Conservation (phyloP, 2,888 invertebrate species). For the Epinotia brunnichana region DNA sequence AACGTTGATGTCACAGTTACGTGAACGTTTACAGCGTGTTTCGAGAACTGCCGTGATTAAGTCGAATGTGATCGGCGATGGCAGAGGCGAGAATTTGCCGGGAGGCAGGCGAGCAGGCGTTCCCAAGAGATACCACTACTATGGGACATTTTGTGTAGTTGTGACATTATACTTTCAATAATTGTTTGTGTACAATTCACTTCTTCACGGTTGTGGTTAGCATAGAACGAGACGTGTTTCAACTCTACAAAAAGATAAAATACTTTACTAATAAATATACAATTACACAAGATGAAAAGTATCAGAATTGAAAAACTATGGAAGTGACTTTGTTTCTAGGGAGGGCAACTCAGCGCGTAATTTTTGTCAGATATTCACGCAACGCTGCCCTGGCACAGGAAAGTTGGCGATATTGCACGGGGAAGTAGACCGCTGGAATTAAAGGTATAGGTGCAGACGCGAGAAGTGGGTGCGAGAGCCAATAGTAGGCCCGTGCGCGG, state of each 20-base stretch:
- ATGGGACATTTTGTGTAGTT: constrained; percentile 43
- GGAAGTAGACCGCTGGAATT: constrained; percentile 34
- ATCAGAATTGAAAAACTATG: background rate
- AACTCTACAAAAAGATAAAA: background rate
- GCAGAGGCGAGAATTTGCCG: constrained; percentile 71
- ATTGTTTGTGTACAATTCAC: background rate
- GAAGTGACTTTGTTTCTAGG: background rate
- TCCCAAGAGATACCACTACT: constrained; percentile 65
- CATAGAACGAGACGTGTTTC: background rate
- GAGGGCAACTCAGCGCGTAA: background rate
- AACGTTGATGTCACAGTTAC: constrained; percentile 13
- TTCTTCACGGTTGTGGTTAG: background rate
- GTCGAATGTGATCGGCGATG: constrained; percentile 59
- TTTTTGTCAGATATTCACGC: background rate
- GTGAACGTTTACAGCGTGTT: constrained; percentile 49
- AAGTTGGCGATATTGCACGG: background rate
- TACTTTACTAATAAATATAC: too few species aligned
- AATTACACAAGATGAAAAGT: background rate
- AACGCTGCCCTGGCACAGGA: background rate
- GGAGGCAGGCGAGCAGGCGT: constrained; percentile 64
- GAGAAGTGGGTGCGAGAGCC: constrained; percentile 26
- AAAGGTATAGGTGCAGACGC: constrained; percentile 6
- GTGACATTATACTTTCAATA: constrained; percentile 9
- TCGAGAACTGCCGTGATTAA: constrained; percentile 68
- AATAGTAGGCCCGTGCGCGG: constrained; percentile 37